These are phyloP conservation scores for Formicarius rufipectus DNA, from an alignment of 2,113 vertebrate species.

Conservation along the genomic window DNA sequence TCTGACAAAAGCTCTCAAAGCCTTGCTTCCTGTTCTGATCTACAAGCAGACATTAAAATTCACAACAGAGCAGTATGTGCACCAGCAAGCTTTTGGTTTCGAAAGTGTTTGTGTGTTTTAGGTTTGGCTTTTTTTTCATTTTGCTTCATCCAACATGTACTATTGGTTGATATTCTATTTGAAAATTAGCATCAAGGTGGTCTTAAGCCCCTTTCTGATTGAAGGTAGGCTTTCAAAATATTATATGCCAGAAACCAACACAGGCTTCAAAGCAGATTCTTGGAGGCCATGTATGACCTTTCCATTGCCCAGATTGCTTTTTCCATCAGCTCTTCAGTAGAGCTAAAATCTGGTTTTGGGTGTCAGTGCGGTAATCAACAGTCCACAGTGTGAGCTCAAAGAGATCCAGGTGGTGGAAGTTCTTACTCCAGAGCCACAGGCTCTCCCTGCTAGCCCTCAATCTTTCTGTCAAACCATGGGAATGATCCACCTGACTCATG, in stretches of 20 bases:
- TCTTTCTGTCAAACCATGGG: neutral
- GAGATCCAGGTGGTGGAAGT: neutral
- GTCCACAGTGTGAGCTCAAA: neutral
- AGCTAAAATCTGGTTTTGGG: neutral
- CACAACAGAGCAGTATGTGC: neutral
- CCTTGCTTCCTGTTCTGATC: conserved; percentile 56
- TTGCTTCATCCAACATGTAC: neutral
- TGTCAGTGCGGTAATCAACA: neutral
- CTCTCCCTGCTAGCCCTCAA: neutral
- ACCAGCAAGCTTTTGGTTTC: neutral
- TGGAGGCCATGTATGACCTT: neutral
- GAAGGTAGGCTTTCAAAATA: neutral
- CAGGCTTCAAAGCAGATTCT: neutral
- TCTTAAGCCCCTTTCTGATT: neutral
- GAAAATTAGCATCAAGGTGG: neutral
- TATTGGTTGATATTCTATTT: neutral
- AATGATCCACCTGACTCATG: neutral
- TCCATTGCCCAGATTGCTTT: neutral
- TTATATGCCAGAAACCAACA: neutral
- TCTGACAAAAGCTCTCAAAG: conserved; percentile 70
- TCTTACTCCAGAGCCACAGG: neutral
- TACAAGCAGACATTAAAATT: neutral
- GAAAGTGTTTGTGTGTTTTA: neutral
- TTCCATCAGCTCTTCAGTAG: neutral
- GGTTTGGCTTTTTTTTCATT: neutral